Conservation (phyloP, 2,113 vertebrate species). For the Eonycteris spelaea region DNA sequence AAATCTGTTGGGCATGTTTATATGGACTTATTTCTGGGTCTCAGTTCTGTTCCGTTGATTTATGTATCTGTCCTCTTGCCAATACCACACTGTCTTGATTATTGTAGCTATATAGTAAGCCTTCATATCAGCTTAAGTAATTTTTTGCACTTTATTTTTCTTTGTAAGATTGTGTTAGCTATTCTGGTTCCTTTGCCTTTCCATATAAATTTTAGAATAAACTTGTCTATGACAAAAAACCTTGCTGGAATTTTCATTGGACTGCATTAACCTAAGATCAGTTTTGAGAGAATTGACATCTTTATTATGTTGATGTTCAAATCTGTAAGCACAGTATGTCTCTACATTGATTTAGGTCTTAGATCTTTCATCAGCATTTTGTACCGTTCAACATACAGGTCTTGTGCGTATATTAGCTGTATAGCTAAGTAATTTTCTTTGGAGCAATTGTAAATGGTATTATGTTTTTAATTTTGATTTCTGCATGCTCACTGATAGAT, state of each 20-base stretch:
- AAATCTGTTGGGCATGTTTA: background rate
- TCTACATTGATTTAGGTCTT: background rate
- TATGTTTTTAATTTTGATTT: background rate
- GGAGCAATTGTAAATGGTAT: background rate
- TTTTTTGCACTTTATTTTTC: background rate
- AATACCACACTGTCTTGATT: background rate
- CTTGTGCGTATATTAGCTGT: background rate
- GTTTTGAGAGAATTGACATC: background rate
- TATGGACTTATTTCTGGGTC: background rate
- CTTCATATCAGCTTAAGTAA: background rate
- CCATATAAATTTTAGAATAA: background rate
- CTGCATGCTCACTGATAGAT: background rate
- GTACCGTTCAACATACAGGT: background rate
- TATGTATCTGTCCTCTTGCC: background rate
- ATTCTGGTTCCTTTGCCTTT: slow-evolving; percentile 1
- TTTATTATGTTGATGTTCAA: background rate
- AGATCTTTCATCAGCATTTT: slow-evolving; percentile 2
- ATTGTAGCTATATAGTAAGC: background rate
- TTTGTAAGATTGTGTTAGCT: slow-evolving; percentile 18
- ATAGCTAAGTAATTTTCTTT: slow-evolving; percentile 1
- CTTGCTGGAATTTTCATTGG: background rate
- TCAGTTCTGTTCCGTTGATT: background rate
- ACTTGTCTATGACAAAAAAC: background rate
- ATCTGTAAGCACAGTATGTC: background rate
- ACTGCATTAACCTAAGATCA: background rate